phyloP scores from a whole-genome alignment of 2,113 vertebrate genomes.

The Anarhynchus alexandrinus region DNA sequence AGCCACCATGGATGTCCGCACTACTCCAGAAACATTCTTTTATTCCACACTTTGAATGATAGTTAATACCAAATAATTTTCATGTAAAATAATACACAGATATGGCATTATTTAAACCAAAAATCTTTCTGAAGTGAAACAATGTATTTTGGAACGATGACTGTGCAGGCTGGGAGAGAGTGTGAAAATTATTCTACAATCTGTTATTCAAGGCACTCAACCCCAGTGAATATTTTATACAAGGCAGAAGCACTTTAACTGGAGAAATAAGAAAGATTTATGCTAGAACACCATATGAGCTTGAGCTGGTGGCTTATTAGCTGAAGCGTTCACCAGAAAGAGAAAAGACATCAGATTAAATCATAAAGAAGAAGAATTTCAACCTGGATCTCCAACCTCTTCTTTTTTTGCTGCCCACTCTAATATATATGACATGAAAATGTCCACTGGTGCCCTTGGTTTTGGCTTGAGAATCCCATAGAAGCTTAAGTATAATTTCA shows the following conservation, averaged over 20 bases:
- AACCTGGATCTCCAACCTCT: not conserved
- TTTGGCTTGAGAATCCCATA: not conserved
- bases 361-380: not conserved
- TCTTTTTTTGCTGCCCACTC: not conserved
- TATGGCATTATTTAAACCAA: not conserved
- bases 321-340: constrained; percentile 4
- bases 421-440: not conserved
- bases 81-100: not conserved
- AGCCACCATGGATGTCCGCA: not conserved
- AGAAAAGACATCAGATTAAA: constrained; percentile 3
- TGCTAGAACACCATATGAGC: not conserved
- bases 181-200: not conserved
- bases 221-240: constrained; percentile 27
- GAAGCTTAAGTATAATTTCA: not conserved
- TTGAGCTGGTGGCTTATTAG: constrained; percentile 27
- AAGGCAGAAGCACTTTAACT: not conserved
- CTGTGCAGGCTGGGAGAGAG: not conserved
- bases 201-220: constrained; percentile 18
- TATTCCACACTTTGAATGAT: not conserved
- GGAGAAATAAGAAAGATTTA: constrained; percentile 36
- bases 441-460: not conserved
- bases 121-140: not conserved
- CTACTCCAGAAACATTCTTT: not conserved
- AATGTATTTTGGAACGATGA: not conserved
- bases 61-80: not conserved